Evolutionary conservation across 1,140 invertebrate genomes (phyloP).

Genomic region (Dendroctonus valens): DNA sequence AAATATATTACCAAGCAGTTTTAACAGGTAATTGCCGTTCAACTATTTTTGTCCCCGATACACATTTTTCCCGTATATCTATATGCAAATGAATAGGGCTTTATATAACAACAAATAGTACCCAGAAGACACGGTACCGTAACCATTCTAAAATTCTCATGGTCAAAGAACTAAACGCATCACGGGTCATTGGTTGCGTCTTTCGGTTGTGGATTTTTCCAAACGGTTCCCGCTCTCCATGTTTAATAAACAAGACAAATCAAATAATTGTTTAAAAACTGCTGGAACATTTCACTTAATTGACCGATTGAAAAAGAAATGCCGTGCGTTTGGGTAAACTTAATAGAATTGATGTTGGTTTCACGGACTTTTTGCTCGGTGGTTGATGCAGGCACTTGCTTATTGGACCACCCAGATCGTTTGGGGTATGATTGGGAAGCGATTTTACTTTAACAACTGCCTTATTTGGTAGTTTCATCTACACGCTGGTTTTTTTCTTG

Average conservation of each 20-base stretch:
- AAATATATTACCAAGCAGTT: constrained; percentile 27
- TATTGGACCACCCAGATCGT: constrained; percentile 10
- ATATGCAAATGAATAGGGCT: constrained; percentile 20
- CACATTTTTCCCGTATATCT: neutral
- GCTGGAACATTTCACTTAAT: constrained; percentile 19
- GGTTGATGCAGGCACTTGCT: constrained; percentile 7
- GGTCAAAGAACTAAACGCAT: constrained; percentile 21
- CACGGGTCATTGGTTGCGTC: constrained; percentile 21
- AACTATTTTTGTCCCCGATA: constrained; percentile 14
- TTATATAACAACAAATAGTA: constrained; percentile 19
- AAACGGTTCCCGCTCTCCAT: constrained; percentile 6
- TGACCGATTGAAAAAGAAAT: constrained; percentile 11
- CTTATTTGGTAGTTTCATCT: no score
- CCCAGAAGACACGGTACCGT: neutral
- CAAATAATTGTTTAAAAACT: constrained; percentile 23
- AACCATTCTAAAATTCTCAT: constrained; percentile 12
- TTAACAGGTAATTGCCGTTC: constrained; percentile 13
- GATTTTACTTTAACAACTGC: no score
- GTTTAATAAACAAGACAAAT: constrained; percentile 27
- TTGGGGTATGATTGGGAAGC: no score
- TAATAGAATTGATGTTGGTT: constrained; percentile 20
- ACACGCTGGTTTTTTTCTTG: no score
- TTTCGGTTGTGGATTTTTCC: constrained; percentile 15
- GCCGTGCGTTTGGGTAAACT: neutral
- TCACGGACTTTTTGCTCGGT: constrained; percentile 10